These are phyloP conservation scores for Selene dorsalis DNA, from an alignment of 2,797 vertebrate species.

Conservation along the genomic window DNA sequence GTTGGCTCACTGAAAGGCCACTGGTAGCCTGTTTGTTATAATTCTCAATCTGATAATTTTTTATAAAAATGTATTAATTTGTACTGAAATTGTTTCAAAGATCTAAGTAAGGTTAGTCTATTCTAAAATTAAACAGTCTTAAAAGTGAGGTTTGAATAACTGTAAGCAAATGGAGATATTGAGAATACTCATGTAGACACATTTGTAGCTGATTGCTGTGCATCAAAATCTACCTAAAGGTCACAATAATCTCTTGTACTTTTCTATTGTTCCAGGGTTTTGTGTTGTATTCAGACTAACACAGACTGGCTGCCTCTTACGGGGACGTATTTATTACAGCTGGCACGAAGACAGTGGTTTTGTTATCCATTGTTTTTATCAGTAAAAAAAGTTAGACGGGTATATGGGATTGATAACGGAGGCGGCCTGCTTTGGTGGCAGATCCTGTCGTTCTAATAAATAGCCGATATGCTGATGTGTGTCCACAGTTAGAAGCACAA, in stretches of 20 bases:
- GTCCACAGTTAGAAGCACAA: conserved; percentile 3
- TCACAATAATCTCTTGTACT: conserved; percentile 14
- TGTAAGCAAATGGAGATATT: background rate
- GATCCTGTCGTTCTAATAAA: conserved; percentile 48
- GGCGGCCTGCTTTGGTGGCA: conserved; percentile 75
- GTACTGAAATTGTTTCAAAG: background rate
- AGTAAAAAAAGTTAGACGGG: conserved; percentile 63
- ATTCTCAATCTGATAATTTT: background rate
- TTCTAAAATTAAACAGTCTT: background rate
- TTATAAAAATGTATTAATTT: conserved; percentile 24
- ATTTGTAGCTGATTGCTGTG: background rate
- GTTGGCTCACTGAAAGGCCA: conserved; percentile 2
- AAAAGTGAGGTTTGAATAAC: no score
- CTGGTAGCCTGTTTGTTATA: background rate
- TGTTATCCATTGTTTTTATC: conserved; percentile 72
- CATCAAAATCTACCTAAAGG: conserved; percentile 10
- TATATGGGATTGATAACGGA: conserved; percentile 72
- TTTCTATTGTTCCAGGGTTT: conserved; percentile 52
- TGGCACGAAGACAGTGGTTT: conserved; percentile 67
- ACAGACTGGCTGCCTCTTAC: conserved; percentile 39
- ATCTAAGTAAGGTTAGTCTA: background rate
- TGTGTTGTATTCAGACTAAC: conserved; percentile 52
- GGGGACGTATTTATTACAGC: conserved; percentile 70
- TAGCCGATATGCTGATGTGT: conserved; percentile 35
- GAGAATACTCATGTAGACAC: background rate